Evolutionary conservation across 2,888 invertebrate species (phyloP), one percentile per base, ranked within the genome.

Genomic region (Trissolcus brochymenae): DNA sequence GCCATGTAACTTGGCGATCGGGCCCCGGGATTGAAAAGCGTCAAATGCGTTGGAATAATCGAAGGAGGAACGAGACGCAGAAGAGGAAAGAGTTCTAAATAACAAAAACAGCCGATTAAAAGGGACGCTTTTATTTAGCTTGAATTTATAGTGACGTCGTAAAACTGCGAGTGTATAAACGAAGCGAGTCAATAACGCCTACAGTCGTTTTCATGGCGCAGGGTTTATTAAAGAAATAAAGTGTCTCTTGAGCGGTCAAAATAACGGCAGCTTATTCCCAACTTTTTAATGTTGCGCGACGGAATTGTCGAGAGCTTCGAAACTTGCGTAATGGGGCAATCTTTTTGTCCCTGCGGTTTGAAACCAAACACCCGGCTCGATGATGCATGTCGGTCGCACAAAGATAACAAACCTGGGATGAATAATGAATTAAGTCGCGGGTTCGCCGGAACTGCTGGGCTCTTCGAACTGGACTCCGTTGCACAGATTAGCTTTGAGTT

Each of bases 401-500:
- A 81, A 86, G 86, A 88, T 87, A 88, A 87, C 84, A 81, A 82
- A 74, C 81, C 85, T 82, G 84, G 87, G 86, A 89, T 89, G 89
- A 88, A 89, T 89, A 89, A 89, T 89, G 87, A 88, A 89, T 87
- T 85, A 85, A 88, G 82, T 86, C 85, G 86, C 86, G 85, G 84
- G 83, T 86, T 85, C 82, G 81, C 86, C 87, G 87, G 87, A 87
- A 86, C 82, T 82, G 79, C 80, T 81, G 71, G 81, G 81, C 79
- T 78, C 81, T 79, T 79, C 79, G 78, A 76, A 82, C 81, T 79
- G 78, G 81, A 80, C 81, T 78, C 74, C 80, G 82, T 83, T 83
- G 81, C 84, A 71, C 83, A 88, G 88, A 88, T 88, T 88, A 89
- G 87, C 85, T 82, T 80, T 88, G 87, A 89, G 86, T 89, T 88